phyloP scores from a whole-genome alignment of 2,113 vertebrate species.

The Notiomystis cincta region DNA sequence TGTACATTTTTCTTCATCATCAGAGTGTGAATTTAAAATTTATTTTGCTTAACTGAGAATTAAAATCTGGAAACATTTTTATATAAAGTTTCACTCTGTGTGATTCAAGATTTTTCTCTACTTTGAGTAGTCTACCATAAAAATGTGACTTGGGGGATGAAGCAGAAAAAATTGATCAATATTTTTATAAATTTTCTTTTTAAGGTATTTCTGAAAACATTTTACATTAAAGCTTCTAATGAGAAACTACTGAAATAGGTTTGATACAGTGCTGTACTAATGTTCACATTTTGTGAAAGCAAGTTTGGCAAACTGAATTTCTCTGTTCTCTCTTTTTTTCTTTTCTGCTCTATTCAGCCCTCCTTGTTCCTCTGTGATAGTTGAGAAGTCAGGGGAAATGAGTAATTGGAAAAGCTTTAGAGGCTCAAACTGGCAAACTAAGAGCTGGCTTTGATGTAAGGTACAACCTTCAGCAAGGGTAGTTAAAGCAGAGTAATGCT shows the following conservation, averaged over 20 bases:
- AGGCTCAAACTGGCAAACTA: neutral
- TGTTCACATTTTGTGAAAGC: neutral
- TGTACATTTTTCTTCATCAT: neutral
- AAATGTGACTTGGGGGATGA: neutral
- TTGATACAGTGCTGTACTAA: neutral
- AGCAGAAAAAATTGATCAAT: neutral
- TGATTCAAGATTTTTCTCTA: neutral
- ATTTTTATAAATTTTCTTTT: neutral
- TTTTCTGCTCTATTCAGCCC: neutral
- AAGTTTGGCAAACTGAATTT: neutral
- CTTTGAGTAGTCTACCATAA: neutral
- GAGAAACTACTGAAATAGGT: neutral
- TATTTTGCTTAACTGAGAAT: neutral
- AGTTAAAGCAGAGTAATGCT: neutral
- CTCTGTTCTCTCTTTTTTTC: neutral
- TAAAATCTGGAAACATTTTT: neutral
- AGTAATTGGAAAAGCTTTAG: neutral
- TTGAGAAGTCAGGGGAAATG: neutral
- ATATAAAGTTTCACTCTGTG: neutral
- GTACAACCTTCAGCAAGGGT: neutral
- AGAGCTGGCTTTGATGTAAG: neutral
- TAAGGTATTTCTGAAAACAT: neutral
- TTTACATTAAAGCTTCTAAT: neutral
- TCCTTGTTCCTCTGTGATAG: neutral
- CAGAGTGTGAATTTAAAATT: neutral